Evolutionary conservation across 2,113 vertebrate species (phyloP), one percentile per base, ranked within the genome.

Genomic region (Progne subis): DNA sequence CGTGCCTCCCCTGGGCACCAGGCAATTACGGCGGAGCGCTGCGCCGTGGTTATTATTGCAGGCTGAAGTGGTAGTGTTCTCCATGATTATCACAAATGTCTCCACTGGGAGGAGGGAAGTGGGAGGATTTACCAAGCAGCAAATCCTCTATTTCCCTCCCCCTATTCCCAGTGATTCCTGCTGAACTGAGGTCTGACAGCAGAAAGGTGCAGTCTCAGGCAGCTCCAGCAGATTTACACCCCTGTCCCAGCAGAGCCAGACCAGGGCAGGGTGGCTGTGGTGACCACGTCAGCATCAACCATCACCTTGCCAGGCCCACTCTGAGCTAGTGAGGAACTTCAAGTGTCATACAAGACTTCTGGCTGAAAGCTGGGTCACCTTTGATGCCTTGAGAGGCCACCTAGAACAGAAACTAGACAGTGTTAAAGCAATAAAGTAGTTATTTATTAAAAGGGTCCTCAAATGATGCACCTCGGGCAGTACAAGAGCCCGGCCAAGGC

Each of bases 121-220:
- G 93, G 93, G 89, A 95, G 89, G 91, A 94, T 93, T 93, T 83
- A 90, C 90, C 92, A 78, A 71, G 82, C 94, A 92, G 90, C 86
- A 93, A 90, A 88, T 71, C 82, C 76, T 90, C 11, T 0, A 41
- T 55, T 91, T 89, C 61, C 90, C 84, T 95, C 59, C 87, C 55
- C 43, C 55, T 53, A 0, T 74, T 88, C 41, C 71, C 49, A 46
- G 67, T 1, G 2, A 74, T 56, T 85, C 46, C 57, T 72, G 74
- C 67, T 55, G 61, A 84, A 9, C 31, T 24, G 67, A 84, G 81
- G 77, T 57, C 56, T 23, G 28, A 7, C 50, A 76, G 44, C 37
- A 61, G 60, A 55, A 64, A 60, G 49, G 61, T n/a, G 37, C 80
- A 83, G 59, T 52, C 69, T 34, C 39, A 13, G 31, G 3, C 32